phyloP scores from a whole-genome alignment of 2,888 invertebrate species.

The Watsonalla cultraria region DNA sequence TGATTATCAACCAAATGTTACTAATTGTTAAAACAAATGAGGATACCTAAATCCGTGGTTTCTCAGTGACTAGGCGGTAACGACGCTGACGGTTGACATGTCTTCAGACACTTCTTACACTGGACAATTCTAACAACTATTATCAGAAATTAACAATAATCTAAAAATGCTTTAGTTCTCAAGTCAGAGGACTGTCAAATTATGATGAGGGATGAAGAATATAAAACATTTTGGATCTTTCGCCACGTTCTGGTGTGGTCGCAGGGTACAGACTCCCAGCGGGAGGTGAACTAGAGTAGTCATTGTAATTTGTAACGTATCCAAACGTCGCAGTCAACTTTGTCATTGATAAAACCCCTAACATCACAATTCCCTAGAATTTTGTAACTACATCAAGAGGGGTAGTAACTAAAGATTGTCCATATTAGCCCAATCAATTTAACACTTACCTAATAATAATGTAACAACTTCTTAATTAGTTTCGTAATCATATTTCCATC shows the following conservation, averaged over 20 bases:
- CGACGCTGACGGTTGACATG: slow-evolving; percentile 46
- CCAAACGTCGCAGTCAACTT: slow-evolving; percentile 73
- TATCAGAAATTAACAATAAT: slow-evolving; percentile 32
- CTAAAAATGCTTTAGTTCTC: slow-evolving; percentile 68
- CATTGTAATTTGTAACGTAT: slow-evolving; percentile 35
- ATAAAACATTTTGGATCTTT: slow-evolving; percentile 58
- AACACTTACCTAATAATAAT: slow-evolving; percentile 79
- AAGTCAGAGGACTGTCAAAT: slow-evolving; percentile 40
- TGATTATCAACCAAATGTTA: slow-evolving; percentile 71
- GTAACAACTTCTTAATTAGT: slow-evolving; percentile 77
- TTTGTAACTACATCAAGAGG: slow-evolving; percentile 70
- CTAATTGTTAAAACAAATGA: slow-evolving; percentile 62
- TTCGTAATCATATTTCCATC: slow-evolving; percentile 75
- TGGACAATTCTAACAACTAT: slow-evolving; percentile 42
- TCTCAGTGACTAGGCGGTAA: slow-evolving; percentile 79
- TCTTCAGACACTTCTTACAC: slow-evolving; percentile 40
- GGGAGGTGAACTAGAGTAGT: slow-evolving; percentile 34
- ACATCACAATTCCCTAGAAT: slow-evolving; percentile 74
- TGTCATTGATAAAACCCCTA: slow-evolving; percentile 78
- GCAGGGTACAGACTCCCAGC: slow-evolving; percentile 37
- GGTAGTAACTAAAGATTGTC: slow-evolving; percentile 78
- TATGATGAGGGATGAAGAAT: slow-evolving; percentile 37
- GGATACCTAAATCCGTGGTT: slow-evolving; percentile 64
- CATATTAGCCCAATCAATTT: slow-evolving; percentile 76
- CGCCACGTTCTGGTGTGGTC: slow-evolving; percentile 51